Evolutionary conservation across 2,797 vertebrate genomes (phyloP).

Genomic region (Epinephelus malabaricus): DNA sequence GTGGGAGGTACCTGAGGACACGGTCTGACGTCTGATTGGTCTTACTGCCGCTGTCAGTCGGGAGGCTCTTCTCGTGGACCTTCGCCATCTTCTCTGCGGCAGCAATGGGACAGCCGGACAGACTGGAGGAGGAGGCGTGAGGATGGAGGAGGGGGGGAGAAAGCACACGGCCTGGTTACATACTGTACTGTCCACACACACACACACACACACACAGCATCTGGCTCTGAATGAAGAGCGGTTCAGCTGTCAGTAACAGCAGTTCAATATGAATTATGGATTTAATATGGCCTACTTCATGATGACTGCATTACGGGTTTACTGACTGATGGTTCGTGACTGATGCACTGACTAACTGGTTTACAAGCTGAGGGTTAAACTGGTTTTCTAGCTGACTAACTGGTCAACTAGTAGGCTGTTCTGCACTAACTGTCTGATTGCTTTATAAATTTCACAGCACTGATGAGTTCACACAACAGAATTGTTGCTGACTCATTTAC

Average conservation of each 20-base stretch:
- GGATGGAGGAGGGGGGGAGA: slow-evolving; percentile 79
- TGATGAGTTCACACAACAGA: too few relatives aligned
- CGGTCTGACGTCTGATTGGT: slow-evolving; percentile 97
- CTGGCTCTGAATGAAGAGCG: slow-evolving; percentile 42
- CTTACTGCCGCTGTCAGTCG: slow-evolving; percentile 91
- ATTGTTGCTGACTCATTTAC: too few relatives aligned
- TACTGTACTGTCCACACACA: slow-evolving; percentile 30
- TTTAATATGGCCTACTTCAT: slow-evolving; percentile 44
- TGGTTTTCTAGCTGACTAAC: not conserved
- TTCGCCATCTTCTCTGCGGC: slow-evolving; percentile 98
- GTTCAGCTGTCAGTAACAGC: slow-evolving; percentile 36
- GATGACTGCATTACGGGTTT: slow-evolving; percentile 13
- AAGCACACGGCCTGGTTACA: slow-evolving; percentile 56
- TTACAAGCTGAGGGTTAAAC: not conserved
- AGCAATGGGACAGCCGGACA: slow-evolving; percentile 97
- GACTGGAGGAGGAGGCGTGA: slow-evolving; percentile 86
- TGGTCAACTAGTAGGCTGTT: too few relatives aligned
- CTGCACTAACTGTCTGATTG: too few relatives aligned
- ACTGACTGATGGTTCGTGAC: slow-evolving; percentile 1
- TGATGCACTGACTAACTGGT: not conserved
- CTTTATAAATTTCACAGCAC: too few relatives aligned
- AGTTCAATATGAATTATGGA: slow-evolving; percentile 63
- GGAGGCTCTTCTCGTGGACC: slow-evolving; percentile 96
- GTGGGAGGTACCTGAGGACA: slow-evolving; percentile 92
- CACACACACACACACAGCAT: slow-evolving; percentile 37